phyloP scores from a whole-genome alignment of 2,797 vertebrate genomes.

The Sciurus carolinensis region DNA sequence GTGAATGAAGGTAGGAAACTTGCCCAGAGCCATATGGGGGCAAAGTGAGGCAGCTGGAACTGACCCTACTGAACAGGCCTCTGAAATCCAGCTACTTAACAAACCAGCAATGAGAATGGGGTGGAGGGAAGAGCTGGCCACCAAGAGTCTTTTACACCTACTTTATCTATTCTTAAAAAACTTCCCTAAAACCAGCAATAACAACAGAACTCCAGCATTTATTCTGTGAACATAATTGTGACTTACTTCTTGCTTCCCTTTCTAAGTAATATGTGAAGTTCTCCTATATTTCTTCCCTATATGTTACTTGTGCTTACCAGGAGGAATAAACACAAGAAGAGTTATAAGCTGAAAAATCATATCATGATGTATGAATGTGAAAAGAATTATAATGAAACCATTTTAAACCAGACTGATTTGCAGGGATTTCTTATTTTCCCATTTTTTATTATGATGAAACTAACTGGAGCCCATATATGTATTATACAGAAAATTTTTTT shows the following conservation, averaged over 20 bases:
- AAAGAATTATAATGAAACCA: constrained; percentile 40
- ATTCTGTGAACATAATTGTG: neutral
- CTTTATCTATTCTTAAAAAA: neutral
- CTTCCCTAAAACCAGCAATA: neutral
- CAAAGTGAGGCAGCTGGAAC: neutral
- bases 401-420: constrained; percentile 33
- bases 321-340: constrained; percentile 15
- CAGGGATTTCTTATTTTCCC: constrained; percentile 12
- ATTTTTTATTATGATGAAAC: constrained; percentile 37
- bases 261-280: neutral
- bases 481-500: neutral
- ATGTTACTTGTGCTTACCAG: constrained; percentile 46
- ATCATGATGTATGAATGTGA: neutral
- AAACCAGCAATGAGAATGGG: neutral
- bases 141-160: neutral
- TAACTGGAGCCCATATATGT: neutral
- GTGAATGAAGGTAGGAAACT: neutral
- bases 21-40: neutral
- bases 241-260: constrained; percentile 49
- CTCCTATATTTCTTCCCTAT: neutral
- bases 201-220: neutral
- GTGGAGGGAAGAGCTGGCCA: neutral
- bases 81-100: constrained; percentile 23
- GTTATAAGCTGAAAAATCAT: constrained; percentile 37
- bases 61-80: neutral